Percentiles rank a stretch among this genome's conserved stretches.
Evolutionary conservation across 2,888 invertebrate genomes (phyloP).

Genomic region (Sinelater perroti): DNA sequence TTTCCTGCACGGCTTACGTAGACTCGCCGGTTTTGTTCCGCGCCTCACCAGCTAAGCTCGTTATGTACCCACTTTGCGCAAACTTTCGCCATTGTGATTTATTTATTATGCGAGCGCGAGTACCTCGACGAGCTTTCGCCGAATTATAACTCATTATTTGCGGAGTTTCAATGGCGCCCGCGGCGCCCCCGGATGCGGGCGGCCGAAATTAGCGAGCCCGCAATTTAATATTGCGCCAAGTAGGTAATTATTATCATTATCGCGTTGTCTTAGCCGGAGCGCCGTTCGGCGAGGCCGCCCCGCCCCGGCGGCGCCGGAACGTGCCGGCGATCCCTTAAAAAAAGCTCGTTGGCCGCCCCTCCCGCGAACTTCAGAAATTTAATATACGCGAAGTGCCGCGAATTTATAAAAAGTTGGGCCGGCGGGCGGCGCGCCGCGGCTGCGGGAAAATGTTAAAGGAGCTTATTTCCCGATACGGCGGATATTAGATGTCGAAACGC

Average conservation of each 20-base stretch:
- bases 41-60: slow-evolving; percentile 35
- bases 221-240: slow-evolving; percentile 27
- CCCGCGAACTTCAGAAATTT: slow-evolving; percentile 29
- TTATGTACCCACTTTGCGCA: slow-evolving; percentile 35
- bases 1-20: slow-evolving; percentile 38
- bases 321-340: slow-evolving; percentile 24
- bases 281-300: too few relatives aligned
- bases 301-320: too few relatives aligned
- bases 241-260: slow-evolving; percentile 26
- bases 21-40: slow-evolving; percentile 37
- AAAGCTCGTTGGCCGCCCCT: slow-evolving; percentile 27
- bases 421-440: not conserved
- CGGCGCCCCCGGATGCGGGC: slow-evolving; percentile 15
- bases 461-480: slow-evolving; percentile 33
- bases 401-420: slow-evolving; percentile 30
- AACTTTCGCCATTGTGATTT: slow-evolving; percentile 39
- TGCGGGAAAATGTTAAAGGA: slow-evolving; percentile 35
- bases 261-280: not conserved
- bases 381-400: slow-evolving; percentile 31
- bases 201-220: slow-evolving; percentile 31
- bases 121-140: slow-evolving; percentile 28
- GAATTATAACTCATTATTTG: slow-evolving; percentile 37
- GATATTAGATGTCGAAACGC: slow-evolving; percentile 39
- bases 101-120: slow-evolving; percentile 37
- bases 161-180: slow-evolving; percentile 27